These are phyloP conservation scores for Drosophila azteca DNA, from an alignment of 1,140 invertebrate species.

Conservation along the genomic window DNA sequence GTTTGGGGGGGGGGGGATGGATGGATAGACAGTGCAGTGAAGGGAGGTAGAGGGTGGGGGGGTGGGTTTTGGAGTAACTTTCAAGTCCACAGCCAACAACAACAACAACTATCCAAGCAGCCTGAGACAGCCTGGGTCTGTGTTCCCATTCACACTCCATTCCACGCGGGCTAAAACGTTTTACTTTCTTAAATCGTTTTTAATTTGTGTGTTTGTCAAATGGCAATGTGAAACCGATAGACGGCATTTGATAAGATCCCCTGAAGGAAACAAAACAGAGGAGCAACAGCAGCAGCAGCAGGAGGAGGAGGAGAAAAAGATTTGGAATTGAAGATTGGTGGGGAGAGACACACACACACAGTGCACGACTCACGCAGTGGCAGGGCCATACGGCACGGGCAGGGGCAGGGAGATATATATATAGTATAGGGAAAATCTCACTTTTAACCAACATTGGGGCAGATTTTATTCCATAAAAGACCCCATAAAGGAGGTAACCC, in stretches of 20 bases:
- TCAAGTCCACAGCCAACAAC: background rate
- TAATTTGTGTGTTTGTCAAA: conserved; percentile 74
- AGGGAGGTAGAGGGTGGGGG: background rate
- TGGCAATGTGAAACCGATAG: conserved; percentile 80
- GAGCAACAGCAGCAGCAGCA: background rate
- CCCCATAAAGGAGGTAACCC: too few relatives aligned
- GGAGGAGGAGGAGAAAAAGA: background rate
- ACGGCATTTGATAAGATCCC: conserved; percentile 70
- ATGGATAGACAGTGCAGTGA: too few relatives aligned
- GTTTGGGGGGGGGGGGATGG: too few relatives aligned
- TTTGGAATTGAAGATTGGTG: background rate
- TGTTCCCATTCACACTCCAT: conserved; percentile 79
- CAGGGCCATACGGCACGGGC: too few relatives aligned
- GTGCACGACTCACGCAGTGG: too few relatives aligned
- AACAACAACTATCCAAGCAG: background rate
- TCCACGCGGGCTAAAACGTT: conserved; percentile 53
- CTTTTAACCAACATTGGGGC: too few relatives aligned
- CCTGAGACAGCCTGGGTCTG: conserved; percentile 16
- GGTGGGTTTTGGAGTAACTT: too few relatives aligned
- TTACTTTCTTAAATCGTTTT: conserved; percentile 82
- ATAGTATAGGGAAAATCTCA: too few relatives aligned
- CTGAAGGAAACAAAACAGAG: background rate
- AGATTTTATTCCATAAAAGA: too few relatives aligned
- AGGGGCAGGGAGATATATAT: too few relatives aligned
- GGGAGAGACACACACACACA: too few relatives aligned